Conservation (phyloP, 2,888 invertebrate genomes). For the Plutella xylostella region DNA sequence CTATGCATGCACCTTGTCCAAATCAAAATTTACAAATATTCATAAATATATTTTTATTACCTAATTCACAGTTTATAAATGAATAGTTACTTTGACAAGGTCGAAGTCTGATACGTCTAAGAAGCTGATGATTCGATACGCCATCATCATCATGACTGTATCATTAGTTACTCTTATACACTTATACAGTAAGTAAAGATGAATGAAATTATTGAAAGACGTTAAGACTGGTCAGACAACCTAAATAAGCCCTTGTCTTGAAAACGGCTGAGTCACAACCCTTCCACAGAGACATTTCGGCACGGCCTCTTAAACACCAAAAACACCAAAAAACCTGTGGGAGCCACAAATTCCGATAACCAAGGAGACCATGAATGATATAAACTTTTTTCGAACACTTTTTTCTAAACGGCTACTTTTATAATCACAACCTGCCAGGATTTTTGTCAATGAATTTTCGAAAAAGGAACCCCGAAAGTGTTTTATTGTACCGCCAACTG, state of each 20-base stretch:
- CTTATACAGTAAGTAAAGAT: too few relatives aligned
- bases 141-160: too few relatives aligned
- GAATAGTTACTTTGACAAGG: too few relatives aligned
- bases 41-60: too few relatives aligned
- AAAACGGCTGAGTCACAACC: slow-evolving; percentile 33
- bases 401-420: slow-evolving; percentile 26
- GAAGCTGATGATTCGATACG: too few relatives aligned
- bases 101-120: too few relatives aligned
- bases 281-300: slow-evolving; percentile 48
- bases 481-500: slow-evolving; percentile 18
- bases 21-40: too few relatives aligned
- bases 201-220: too few relatives aligned
- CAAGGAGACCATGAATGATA: slow-evolving; percentile 28
- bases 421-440: slow-evolving; percentile 9
- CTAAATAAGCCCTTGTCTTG: background rate
- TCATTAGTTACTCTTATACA: too few relatives aligned
- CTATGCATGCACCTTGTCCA: too few relatives aligned
- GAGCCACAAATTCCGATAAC: slow-evolving; percentile 46
- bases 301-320: slow-evolving; percentile 29
- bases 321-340: slow-evolving; percentile 42
- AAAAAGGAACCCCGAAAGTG: slow-evolving; percentile 3
- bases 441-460: slow-evolving; percentile 6
- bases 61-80: too few relatives aligned
- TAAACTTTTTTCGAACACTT: slow-evolving; percentile 32
- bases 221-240: too few relatives aligned